These are phyloP conservation scores for Arrhopalites spinosus DNA, from an alignment of 2,888 invertebrate genomes.

Conservation along the genomic window DNA sequence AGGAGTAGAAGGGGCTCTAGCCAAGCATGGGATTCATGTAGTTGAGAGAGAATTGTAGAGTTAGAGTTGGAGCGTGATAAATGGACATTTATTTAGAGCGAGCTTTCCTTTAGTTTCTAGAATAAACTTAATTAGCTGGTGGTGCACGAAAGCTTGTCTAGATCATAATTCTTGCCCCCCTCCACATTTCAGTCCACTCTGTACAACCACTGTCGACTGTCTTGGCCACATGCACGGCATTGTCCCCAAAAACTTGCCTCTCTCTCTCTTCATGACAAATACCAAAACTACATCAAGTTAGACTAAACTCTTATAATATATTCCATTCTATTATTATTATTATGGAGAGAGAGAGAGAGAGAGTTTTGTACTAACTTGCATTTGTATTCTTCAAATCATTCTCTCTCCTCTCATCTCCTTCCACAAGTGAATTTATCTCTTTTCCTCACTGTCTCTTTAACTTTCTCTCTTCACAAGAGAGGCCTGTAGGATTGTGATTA, in stretches of 20 bases:
- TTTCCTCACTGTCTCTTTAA: no score
- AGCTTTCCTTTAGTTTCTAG: constrained; percentile 16
- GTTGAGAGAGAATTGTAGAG: no score
- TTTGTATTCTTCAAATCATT: not conserved
- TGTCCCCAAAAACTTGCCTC: constrained; percentile 8
- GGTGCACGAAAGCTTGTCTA: constrained; percentile 27
- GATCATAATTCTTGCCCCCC: constrained; percentile 29
- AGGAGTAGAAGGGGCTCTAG: no score
- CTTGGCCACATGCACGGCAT: constrained; percentile 31
- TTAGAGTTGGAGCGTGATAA: constrained; percentile 23
- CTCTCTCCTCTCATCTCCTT: not conserved
- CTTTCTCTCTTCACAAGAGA: no score
- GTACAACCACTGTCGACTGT: no score
- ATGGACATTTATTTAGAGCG: constrained; percentile 22
- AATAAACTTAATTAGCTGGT: constrained; percentile 33
- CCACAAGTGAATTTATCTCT: no score
- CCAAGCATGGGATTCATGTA: no score
- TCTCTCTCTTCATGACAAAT: not conserved
- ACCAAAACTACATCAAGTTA: constrained; percentile 1
- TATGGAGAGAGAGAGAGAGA: not conserved
- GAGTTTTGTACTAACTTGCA: not conserved
- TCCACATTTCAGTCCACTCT: constrained; percentile 14
- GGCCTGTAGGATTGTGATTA: no score
- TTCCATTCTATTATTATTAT: not conserved
- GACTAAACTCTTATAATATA: not conserved